Conservation (phyloP, 2,888 invertebrate species). For the Melanchra persicariae region DNA sequence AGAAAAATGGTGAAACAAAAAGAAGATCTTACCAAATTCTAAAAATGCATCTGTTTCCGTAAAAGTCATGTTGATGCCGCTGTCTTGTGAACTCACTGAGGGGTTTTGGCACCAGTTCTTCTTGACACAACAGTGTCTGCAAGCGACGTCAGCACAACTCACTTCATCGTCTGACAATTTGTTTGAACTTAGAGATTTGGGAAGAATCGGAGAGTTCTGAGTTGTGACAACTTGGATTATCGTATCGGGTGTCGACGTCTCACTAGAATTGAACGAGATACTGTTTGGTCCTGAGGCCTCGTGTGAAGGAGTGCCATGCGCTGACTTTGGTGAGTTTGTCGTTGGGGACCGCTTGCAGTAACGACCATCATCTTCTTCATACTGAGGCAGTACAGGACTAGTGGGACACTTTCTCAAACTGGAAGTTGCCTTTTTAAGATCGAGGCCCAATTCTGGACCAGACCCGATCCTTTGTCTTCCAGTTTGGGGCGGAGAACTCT, state of each 20-base stretch:
- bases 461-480: constrained; percentile 84
- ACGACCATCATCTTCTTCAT: constrained; percentile 80
- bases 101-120: constrained; percentile 92
- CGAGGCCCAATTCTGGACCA: constrained; percentile 86
- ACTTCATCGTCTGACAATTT: constrained; percentile 91
- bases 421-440: constrained; percentile 78
- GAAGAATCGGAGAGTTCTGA: constrained; percentile 83
- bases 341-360: constrained; percentile 79
- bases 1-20: constrained; percentile 17
- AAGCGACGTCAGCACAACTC: constrained; percentile 84
- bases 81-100: constrained; percentile 94
- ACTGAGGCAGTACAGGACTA: constrained; percentile 86
- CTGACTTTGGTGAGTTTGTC: constrained; percentile 84
- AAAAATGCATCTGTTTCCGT: constrained; percentile 92
- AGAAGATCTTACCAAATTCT: constrained; percentile 82
- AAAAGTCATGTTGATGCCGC: constrained; percentile 94
- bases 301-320: constrained; percentile 85
- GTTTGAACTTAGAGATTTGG: constrained; percentile 90
- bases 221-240: constrained; percentile 88
- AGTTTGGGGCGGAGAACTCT: constrained; percentile 87
- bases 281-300: constrained; percentile 87
- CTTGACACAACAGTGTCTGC: constrained; percentile 88
- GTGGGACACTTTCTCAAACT: constrained; percentile 86
- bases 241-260: constrained; percentile 89
- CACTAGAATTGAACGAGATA: constrained; percentile 89